Evolutionary conservation across 2,113 vertebrate genomes (phyloP), one percentile per base, ranked within the genome.

Genomic region (Corythoichthys intestinalis): DNA sequence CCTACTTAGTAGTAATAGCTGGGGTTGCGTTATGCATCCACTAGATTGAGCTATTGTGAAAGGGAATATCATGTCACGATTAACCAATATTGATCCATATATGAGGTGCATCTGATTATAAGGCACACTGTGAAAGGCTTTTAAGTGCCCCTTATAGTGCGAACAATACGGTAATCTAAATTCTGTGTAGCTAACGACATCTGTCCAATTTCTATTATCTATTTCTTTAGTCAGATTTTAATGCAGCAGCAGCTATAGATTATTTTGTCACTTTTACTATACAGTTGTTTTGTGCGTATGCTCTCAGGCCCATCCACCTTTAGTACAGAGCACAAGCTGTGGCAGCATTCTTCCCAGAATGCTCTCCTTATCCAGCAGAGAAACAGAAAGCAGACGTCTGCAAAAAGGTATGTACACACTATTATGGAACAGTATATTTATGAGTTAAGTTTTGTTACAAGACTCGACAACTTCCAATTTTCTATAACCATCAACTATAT

Each of bases 261-360:
- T 14, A 59, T 59, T 59, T 2, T 15, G 4, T 17, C n/a, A 13
- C 0, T 11, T 57, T 10, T 9, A 4, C 28, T 34, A 13, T 35
- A 1, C 20, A 35, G 4, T 57, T 37, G 2, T 58, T 58, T 58
- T 63, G 63, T 37, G 46, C 4, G 9, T 4, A 65, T 4, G 8
- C 81, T 68, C 68, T 49, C 77, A 98, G 96, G 80, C 88, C 65
- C 96, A 98, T 80, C 88, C 94, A 70, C 95, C 95, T 9, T 84
- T 98, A 79, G 91, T 93, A 35, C 96, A 98, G 85, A 98, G 95
- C 85, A 94, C 94, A 83, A 98, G 96, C 80, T 98, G 96, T 81
- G 95, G 96, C 8, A 98, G 94, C 0, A 93, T 97, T 50, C 92
- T 97, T 68, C 94, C 94, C 78, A 94, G 93, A 74, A 93, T 92